Evolutionary conservation across 2,888 invertebrate genomes (phyloP).

Genomic region (Hypsopygia costalis): DNA sequence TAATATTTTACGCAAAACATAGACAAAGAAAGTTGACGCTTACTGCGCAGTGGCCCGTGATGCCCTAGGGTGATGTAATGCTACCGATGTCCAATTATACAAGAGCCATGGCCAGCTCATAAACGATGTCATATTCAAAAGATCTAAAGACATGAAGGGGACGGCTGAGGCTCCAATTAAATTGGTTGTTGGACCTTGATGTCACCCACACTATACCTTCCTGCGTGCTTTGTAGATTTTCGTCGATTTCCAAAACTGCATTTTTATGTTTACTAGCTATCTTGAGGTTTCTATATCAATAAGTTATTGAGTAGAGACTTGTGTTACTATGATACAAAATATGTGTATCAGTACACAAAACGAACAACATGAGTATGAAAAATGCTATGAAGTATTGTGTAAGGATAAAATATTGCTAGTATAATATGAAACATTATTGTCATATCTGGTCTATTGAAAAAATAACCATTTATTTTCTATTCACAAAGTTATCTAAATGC

Average conservation of each 20-base stretch:
- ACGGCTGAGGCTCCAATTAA: conserved; percentile 18
- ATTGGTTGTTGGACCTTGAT: conserved; percentile 14
- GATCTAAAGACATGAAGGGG: conserved; percentile 6
- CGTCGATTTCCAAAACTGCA: conserved; percentile 9
- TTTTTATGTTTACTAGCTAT: too few species aligned
- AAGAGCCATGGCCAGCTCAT: conserved; percentile 21
- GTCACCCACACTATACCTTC: conserved; percentile 14
- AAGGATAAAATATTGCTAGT: too few species aligned
- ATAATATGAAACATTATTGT: too few species aligned
- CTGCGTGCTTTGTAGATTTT: conserved; percentile 5
- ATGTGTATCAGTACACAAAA: too few species aligned
- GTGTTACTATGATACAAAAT: too few species aligned
- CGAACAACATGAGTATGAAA: too few species aligned
- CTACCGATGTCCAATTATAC: conserved; percentile 24
- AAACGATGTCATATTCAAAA: conserved; percentile 12
- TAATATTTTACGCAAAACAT: conserved; percentile 26
- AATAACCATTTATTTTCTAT: too few species aligned
- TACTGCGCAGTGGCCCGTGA: conserved; percentile 36
- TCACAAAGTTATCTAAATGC: too few species aligned
- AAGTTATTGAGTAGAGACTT: too few species aligned
- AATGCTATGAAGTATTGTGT: too few species aligned
- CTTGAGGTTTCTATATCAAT: too few species aligned
- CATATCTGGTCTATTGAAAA: too few species aligned
- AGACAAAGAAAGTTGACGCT: conserved; percentile 39
- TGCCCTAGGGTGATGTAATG: conserved; percentile 25